A percentile compares a stretch with the other conserved stretches of the same genome.
These are phyloP conservation scores for Sceloporus tristichus DNA, from an alignment of 2,113 vertebrate genomes.

Conservation along the genomic window DNA sequence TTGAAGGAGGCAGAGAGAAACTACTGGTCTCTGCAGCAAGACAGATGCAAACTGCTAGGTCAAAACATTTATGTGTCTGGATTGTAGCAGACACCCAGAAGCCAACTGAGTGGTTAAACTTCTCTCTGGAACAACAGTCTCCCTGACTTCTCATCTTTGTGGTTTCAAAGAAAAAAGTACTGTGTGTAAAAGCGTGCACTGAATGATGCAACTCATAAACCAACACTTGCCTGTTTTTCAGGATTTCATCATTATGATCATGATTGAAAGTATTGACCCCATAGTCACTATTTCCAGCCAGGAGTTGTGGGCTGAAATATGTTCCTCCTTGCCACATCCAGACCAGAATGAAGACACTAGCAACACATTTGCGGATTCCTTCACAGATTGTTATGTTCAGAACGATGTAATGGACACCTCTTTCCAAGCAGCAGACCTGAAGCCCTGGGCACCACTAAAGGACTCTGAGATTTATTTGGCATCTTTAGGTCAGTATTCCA, in stretches of 20 bases:
- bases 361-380: slow-evolving; percentile 89
- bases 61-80: not conserved
- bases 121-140: slow-evolving; percentile 15
- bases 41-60: not conserved
- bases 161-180: not conserved
- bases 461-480: slow-evolving; percentile 95
- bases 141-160: not conserved
- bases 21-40: not conserved
- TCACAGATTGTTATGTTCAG: slow-evolving; percentile 68
- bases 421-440: slow-evolving; percentile 26
- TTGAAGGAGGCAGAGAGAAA: not conserved
- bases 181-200: not conserved
- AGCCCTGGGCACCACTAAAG: slow-evolving; percentile 90
- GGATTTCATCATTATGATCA: slow-evolving; percentile 74
- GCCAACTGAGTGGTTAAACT: not conserved
- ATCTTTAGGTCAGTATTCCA: slow-evolving; percentile 85
- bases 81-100: not conserved
- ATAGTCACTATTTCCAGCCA: slow-evolving; percentile 78
- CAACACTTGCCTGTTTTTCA: not conserved
- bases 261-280: slow-evolving; percentile 85
- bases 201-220: not conserved
- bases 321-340: slow-evolving; percentile 81
- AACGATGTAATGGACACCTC: not conserved
- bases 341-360: slow-evolving; percentile 55
- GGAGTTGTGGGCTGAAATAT: slow-evolving; percentile 94